phyloP scores from a whole-genome alignment of 64 coral and sea anemone genomes.

The Stichodactyla mertensii region DNA sequence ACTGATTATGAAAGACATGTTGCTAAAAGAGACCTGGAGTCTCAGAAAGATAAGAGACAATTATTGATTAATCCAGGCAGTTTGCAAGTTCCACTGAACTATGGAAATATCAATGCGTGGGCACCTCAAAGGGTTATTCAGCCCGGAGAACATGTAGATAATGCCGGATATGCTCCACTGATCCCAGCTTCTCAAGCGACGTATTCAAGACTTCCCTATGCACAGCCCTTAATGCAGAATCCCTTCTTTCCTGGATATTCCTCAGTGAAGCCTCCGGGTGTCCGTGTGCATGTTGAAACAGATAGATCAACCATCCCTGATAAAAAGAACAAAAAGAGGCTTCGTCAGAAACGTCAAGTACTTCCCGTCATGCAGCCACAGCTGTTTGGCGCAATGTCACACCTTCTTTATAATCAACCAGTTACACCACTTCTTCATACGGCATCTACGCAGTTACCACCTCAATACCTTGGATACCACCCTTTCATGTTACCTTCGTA shows the following conservation, averaged over 20 bases:
- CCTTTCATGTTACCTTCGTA: constrained; percentile 10
- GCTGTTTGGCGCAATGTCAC: background rate
- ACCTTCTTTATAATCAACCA: constrained; percentile 4
- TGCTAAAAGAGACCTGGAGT: constrained; percentile 28
- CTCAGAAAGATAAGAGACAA: constrained; percentile 45
- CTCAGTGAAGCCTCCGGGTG: constrained; percentile 26
- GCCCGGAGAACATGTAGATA: background rate
- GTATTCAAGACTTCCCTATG: constrained; percentile 15
- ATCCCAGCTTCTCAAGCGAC: too few species aligned
- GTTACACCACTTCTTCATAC: constrained; percentile 16
- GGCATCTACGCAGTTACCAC: background rate
- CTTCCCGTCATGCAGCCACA: constrained; percentile 46
- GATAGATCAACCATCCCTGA: constrained; percentile 65
- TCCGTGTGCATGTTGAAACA: constrained; percentile 88
- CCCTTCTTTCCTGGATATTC: background rate
- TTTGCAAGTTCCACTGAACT: background rate
- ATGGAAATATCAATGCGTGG: background rate
- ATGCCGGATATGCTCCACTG: background rate
- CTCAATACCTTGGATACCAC: background rate
- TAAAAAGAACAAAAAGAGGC: constrained; percentile 1
- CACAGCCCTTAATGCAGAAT: background rate
- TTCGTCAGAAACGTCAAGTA: constrained; percentile 31
- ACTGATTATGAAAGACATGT: constrained; percentile 48
- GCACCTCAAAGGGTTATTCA: background rate
- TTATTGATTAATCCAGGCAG: background rate